Evolutionary conservation across 2,797 vertebrate species (phyloP), one percentile per base, ranked within the genome.

Genomic region (Pangasius djambal): DNA sequence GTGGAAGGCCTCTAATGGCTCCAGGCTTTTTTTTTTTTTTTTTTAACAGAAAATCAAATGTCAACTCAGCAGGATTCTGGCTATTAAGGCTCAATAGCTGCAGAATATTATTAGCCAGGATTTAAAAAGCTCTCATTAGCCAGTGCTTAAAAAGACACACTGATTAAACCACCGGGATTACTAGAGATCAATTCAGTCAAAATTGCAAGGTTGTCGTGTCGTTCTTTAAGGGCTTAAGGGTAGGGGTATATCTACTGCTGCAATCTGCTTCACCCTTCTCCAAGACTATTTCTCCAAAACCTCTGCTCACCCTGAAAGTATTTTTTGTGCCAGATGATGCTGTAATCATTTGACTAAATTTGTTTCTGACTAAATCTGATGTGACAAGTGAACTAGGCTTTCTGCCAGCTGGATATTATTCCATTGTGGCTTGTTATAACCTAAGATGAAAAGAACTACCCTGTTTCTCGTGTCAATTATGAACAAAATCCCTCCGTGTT

Each of bases 101-200:
- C 16, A 25, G 79, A 65, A 72, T 70, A 78, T 91, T 72, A 77
- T 90, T 70, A 89, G 70, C 81, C 65, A 44, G 67, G 63, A 22
- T 65, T 34, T 37, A 37, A 75, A 59, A 75, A 16, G 37, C 22
- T 3, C 48, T 92, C 86, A 83, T 91, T 84, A 90, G 70, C 61
- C 61, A 28, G 85, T 50, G 90, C 91, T 90, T 90, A 90, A 87
- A 57, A 88, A 59, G 67, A 85, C 48, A 61, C 13, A 37, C 37
- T 87, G 81, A 91, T 70, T 91, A 83, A 91, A 88, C 81, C 75
- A 79, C 59, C 77, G 84, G 69, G 90, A 89, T 55, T 63, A 89
- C 12, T 67, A 69, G 88, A 72, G 25, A 78, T 77, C 74, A n/a
- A 50, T 77, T n/a, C 25, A 8, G 28, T 77, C 44, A 48, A 77